Percentiles rank a stretch among this genome's conserved stretches.
Conservation (phyloP, 2,113 vertebrate genomes). For the Dendropsophus ebraccatus region DNA sequence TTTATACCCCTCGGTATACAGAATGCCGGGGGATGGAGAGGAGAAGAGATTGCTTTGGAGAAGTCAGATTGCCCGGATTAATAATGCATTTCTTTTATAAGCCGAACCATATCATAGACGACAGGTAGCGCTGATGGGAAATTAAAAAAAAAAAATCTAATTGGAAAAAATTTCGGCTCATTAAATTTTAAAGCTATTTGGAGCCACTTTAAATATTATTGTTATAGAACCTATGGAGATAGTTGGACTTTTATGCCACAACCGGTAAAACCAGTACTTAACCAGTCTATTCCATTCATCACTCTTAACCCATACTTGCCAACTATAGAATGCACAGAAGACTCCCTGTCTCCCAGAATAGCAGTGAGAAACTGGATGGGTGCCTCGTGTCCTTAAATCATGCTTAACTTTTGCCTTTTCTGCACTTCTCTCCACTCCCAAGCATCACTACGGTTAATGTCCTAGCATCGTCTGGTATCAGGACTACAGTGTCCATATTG, state of each 20-base stretch:
- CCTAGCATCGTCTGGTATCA: no score
- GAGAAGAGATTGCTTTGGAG: neutral
- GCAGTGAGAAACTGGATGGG: no score
- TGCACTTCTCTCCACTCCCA: no score
- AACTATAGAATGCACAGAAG: no score
- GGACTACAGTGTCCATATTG: no score
- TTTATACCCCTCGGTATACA: slow-evolving; percentile 15
- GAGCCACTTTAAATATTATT: neutral
- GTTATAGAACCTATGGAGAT: neutral
- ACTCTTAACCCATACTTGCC: no score
- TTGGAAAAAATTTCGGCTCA: neutral
- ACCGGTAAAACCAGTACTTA: neutral
- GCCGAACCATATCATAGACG: neutral
- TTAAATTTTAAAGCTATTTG: neutral
- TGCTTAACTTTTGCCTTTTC: no score
- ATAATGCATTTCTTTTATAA: slow-evolving; percentile 21
- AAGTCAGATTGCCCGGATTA: neutral
- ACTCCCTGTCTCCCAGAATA: no score
- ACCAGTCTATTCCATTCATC: no score
- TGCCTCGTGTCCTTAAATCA: no score
- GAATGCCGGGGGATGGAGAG: neutral
- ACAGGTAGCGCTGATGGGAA: neutral
- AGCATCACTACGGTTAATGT: no score
- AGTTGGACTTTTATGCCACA: neutral
- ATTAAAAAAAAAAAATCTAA: neutral